A percentile compares a stretch with the other conserved stretches of the same genome.
Evolutionary conservation across 2,113 vertebrate genomes (phyloP).

Genomic region (Engraulis encrasicolus): DNA sequence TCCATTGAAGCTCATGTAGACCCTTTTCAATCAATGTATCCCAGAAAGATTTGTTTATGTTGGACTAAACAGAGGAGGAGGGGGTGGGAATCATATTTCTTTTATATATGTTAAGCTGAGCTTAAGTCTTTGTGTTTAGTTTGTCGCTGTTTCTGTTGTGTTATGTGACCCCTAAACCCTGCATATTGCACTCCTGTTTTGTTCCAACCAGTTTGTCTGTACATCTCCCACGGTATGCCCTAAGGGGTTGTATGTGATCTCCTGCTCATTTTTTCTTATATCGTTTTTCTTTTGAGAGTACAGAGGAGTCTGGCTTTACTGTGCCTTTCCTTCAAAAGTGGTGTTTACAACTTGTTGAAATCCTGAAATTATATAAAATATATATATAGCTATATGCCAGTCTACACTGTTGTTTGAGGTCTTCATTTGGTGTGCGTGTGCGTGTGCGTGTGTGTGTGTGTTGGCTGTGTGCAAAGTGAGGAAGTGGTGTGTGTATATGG

Average conservation of each 20-base stretch:
- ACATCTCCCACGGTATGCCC: slow-evolving; percentile 88
- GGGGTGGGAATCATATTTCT: background rate
- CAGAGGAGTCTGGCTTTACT: slow-evolving; percentile 98
- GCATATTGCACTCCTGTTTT: no score
- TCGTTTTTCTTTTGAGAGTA: slow-evolving; percentile 72
- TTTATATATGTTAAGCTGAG: background rate
- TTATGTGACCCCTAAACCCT: background rate
- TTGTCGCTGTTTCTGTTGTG: background rate
- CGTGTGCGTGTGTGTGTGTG: no score
- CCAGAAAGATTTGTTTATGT: background rate
- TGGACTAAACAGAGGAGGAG: background rate
- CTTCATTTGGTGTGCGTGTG: no score
- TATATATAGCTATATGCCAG: no score
- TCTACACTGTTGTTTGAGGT: no score
- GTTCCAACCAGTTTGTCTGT: no score
- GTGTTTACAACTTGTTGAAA: slow-evolving; percentile 96
- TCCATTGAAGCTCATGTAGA: background rate
- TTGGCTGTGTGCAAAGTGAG: no score
- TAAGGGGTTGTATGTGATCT: slow-evolving; percentile 95
- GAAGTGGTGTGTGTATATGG: no score
- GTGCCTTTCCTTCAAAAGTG: slow-evolving; percentile 96
- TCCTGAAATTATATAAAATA: slow-evolving; percentile 89
- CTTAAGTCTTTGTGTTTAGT: background rate
- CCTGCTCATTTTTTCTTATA: no score
- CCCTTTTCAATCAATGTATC: background rate